phyloP scores from a whole-genome alignment of 1,140 invertebrate genomes.

The Zaprionus inermis region DNA sequence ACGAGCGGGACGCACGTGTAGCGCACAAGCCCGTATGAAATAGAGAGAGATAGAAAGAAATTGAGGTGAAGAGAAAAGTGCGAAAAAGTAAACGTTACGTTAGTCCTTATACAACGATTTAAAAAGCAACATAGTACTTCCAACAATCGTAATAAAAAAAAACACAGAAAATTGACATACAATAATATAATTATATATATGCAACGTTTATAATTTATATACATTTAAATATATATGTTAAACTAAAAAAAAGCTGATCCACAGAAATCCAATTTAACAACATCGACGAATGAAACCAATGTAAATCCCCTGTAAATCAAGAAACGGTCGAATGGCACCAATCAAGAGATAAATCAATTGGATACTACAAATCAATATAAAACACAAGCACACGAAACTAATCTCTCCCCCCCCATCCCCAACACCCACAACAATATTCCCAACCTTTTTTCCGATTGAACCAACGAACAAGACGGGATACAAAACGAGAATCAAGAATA shows the following conservation, averaged over 20 bases:
- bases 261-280: slow-evolving; percentile 8
- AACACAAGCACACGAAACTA: slow-evolving; percentile 5
- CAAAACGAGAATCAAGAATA: background rate
- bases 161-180: slow-evolving; percentile 41
- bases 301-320: slow-evolving; percentile 9
- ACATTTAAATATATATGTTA: background rate
- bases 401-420: background rate
- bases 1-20: slow-evolving; percentile 16
- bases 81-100: slow-evolving; percentile 43
- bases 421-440: background rate
- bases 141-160: slow-evolving; percentile 53
- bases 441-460: background rate
- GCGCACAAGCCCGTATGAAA: background rate
- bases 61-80: background rate
- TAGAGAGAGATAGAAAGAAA: slow-evolving; percentile 9
- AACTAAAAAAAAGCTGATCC: slow-evolving; percentile 7
- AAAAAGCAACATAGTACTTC: slow-evolving; percentile 74
- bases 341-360: background rate
- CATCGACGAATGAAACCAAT: slow-evolving; percentile 1
- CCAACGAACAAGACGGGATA: background rate
- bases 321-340: background rate
- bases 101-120: slow-evolving; percentile 66
- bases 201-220: slow-evolving; percentile 23
- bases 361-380: slow-evolving; percentile 1
- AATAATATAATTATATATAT: slow-evolving; percentile 32